Evolutionary conservation across 2,797 vertebrate genomes (phyloP).

Genomic region (Naso thynnoides): DNA sequence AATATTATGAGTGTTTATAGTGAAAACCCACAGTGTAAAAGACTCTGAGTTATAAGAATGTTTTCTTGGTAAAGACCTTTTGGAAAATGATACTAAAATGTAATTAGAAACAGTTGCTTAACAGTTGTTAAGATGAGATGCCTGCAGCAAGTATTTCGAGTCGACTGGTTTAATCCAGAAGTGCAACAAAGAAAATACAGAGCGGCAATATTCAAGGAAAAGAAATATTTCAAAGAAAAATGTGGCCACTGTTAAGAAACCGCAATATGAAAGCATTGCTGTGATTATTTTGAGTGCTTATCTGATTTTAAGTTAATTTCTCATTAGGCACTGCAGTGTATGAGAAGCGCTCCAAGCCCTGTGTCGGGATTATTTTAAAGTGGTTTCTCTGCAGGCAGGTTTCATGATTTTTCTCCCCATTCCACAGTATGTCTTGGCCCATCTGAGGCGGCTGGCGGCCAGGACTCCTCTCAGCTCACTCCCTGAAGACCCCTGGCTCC

Average conservation of each 20-base stretch:
- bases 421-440: conserved; percentile 87
- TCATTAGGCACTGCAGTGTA: conserved; percentile 57
- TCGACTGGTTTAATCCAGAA: conserved; percentile 50
- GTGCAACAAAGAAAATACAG: conserved; percentile 53
- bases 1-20: conserved; percentile 79
- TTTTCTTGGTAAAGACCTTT: conserved; percentile 79
- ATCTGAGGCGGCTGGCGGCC: conserved; percentile 78
- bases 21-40: conserved; percentile 79
- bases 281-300: conserved; percentile 69
- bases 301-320: conserved; percentile 77
- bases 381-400: conserved; percentile 77
- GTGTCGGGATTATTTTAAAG: conserved; percentile 80
- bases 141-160: conserved; percentile 65
- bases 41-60: conserved; percentile 80
- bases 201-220: conserved; percentile 51
- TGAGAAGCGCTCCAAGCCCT: conserved; percentile 66
- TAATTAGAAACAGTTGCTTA: conserved; percentile 85
- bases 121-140: conserved; percentile 70
- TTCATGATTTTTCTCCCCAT: conserved; percentile 82
- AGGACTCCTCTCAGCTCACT: conserved; percentile 87
- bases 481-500: conserved; percentile 78
- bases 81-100: conserved; percentile 81
- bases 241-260: conserved; percentile 49
- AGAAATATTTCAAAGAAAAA: conserved; percentile 58
- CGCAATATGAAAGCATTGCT: conserved; percentile 45